phyloP scores from a whole-genome alignment of 1,140 invertebrate species.

The Drosophila bipectinata region DNA sequence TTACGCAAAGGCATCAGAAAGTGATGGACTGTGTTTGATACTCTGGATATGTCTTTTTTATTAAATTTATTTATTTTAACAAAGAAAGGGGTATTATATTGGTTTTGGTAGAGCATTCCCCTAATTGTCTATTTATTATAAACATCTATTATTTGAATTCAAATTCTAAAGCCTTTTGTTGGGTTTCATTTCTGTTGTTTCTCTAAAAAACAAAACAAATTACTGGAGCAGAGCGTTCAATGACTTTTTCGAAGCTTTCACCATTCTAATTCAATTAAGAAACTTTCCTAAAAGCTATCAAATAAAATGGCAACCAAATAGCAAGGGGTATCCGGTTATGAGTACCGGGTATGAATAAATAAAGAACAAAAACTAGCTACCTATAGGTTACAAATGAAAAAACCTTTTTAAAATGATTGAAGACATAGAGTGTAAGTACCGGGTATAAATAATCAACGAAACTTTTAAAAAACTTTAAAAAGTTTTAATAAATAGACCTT shows the following conservation, averaged over 20 bases:
- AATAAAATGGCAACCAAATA: no score
- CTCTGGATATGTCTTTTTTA: not conserved
- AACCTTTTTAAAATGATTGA: no score
- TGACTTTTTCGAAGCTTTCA: not conserved
- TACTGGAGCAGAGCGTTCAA: not conserved
- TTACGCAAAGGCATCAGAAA: constrained; percentile 14
- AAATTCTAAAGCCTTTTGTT: not conserved
- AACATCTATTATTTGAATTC: not conserved
- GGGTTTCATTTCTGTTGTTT: not conserved
- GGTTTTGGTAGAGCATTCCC: no score
- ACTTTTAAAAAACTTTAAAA: not conserved
- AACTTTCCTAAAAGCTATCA: no score
- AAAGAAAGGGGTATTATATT: no score
- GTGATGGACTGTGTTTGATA: not conserved
- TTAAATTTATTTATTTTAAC: not conserved
- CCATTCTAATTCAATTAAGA: not conserved
- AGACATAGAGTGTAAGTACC: no score
- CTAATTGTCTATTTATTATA: not conserved
- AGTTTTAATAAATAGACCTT: not conserved
- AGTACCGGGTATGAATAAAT: no score
- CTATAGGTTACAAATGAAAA: no score
- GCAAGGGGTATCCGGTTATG: no score
- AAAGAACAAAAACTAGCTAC: no score
- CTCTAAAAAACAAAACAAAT: not conserved
- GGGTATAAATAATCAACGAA: no score